Base-by-base conservation (phyloP, 1,140 invertebrate species). In the Drosophila miranda region DNA sequence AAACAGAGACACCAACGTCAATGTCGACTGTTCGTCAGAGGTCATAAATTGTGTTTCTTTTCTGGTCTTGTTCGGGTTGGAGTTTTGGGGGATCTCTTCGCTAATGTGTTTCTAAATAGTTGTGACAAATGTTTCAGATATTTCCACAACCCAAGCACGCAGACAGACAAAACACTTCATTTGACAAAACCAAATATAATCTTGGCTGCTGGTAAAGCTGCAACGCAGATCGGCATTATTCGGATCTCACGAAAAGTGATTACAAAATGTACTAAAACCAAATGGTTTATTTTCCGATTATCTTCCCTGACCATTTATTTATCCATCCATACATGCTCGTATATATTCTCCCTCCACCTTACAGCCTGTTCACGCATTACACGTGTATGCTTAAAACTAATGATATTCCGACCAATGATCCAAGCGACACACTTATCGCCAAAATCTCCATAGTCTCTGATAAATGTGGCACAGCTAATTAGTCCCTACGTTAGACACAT, bases 61-160 rank as follows among this genome's bases (percentile, higher is more conserved):
- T 11, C 34, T 5, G 3, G 43, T 64, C 48, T 68, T 48, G 56
- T 42, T 54, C 44, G 52, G 44, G 49, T 58, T 57, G 52, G 43
- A 11, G 19, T 21, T 59, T 48, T n/a, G 43, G 45, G 8, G 6
- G 53, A 61, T 60, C 52, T 63, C 38, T 64, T 16, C 50, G 58
- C 70, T 78, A 87, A 87, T 87, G 82, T 78, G 23, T 81, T 87
- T 87, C 70, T 67, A 87, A 87, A 87, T 49, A 87, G 67, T 69
- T 81, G 69, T 72, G 82, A 87, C 77, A 86, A 86, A 86, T 78
- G 74, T 57, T 64, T 43, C 11, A 74, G 61, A 70, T 77, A 77
- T 84, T 61, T 62, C 42, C 56, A 49, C 19, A 44, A 43, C 13
- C 43, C 50, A 55, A 75, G 55, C 56, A 61, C 74, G 56, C 56